These are phyloP conservation scores for Eira barbara DNA, from an alignment of 2,113 vertebrate genomes.

Conservation along the genomic window DNA sequence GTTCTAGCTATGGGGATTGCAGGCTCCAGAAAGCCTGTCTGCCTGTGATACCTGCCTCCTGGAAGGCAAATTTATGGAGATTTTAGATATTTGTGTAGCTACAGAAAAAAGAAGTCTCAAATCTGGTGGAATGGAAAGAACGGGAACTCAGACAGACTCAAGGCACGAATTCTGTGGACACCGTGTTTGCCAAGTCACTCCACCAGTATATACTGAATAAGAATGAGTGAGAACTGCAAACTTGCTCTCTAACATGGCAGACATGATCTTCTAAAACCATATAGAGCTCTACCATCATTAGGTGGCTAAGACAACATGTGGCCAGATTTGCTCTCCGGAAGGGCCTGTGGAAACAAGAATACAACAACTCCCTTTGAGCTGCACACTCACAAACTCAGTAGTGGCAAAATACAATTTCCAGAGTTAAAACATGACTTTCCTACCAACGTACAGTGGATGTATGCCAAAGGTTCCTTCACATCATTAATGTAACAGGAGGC, in stretches of 20 bases:
- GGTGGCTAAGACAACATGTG: background rate
- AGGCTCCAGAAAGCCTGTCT: conserved; percentile 39
- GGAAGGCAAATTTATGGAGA: conserved; percentile 53
- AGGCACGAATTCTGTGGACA: background rate
- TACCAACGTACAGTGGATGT: background rate
- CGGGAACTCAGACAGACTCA: background rate
- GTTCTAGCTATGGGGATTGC: background rate
- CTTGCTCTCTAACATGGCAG: background rate
- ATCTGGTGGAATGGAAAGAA: background rate
- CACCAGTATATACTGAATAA: background rate
- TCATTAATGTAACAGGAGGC: background rate
- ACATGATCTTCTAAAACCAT: background rate
- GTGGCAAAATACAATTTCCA: background rate
- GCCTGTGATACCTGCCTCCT: background rate
- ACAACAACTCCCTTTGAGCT: background rate
- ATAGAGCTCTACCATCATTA: background rate
- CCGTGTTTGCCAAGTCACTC: background rate
- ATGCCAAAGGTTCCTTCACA: background rate
- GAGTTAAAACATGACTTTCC: background rate
- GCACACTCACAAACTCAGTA: background rate
- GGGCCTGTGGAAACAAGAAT: background rate
- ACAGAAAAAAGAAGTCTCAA: conserved; percentile 38
- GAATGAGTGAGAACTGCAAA: background rate
- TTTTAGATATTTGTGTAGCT: conserved; percentile 60
- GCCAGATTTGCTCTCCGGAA: background rate